A percentile compares a stretch with the other conserved stretches of the same genome.
phyloP scores from a whole-genome alignment of 2,797 vertebrate genomes.

The Megalops cyprinoides region DNA sequence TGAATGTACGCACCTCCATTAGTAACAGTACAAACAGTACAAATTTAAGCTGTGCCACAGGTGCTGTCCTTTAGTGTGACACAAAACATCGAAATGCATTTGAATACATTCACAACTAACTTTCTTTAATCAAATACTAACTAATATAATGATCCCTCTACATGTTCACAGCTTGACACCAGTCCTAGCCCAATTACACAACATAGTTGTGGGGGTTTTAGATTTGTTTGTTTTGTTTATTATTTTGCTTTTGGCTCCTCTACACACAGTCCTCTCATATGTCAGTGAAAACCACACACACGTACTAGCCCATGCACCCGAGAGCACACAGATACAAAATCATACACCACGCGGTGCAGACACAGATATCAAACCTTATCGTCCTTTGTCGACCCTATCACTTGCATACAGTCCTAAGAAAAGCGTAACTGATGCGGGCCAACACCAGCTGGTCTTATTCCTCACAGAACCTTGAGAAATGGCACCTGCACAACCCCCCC shows the following conservation, averaged over 20 bases:
- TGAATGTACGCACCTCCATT: not conserved
- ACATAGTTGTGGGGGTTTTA: too few species aligned
- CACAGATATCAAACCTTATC: not conserved
- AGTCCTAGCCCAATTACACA: too few species aligned
- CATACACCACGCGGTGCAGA: not conserved
- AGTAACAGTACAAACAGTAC: not conserved
- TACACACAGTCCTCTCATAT: too few species aligned
- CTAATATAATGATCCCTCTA: not conserved
- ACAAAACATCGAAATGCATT: too few species aligned
- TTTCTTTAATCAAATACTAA: not conserved
- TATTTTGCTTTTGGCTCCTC: too few species aligned
- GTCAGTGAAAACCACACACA: not conserved
- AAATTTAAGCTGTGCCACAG: too few species aligned
- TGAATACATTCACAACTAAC: too few species aligned
- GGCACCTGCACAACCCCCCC: not conserved
- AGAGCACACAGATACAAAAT: not conserved
- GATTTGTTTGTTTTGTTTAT: too few species aligned
- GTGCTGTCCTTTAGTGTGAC: too few species aligned
- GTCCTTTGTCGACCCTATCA: constrained; percentile 8
- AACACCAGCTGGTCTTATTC: constrained; percentile 25
- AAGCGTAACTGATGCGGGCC: not conserved
- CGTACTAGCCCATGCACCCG: not conserved
- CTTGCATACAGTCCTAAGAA: not conserved
- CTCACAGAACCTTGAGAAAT: constrained; percentile 6
- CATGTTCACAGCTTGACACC: too few species aligned